Conservation (phyloP, 2,797 vertebrate species). For the Gallinago nigripennis region DNA sequence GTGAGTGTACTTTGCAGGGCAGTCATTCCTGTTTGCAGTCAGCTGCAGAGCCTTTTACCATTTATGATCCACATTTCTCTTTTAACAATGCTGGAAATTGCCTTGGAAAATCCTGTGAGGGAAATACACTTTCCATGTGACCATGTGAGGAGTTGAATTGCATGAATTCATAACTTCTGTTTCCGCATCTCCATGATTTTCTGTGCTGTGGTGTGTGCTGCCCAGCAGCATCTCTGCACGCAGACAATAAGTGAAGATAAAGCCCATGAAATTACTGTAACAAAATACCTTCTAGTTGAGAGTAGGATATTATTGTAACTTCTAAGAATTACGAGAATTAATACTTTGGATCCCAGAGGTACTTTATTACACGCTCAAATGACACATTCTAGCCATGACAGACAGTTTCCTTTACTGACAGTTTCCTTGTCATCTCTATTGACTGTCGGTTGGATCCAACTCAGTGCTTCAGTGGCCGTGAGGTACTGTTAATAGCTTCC, state of each 20-base stretch:
- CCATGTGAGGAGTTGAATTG: not conserved
- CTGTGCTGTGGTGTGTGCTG: not conserved
- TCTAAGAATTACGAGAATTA: not conserved
- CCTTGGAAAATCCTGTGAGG: not conserved
- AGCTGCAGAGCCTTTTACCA: accelerated
- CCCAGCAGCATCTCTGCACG: not conserved
- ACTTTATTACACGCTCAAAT: not conserved
- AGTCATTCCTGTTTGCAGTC: not conserved
- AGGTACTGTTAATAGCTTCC: not conserved
- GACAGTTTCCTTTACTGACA: not conserved
- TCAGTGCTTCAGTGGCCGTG: not conserved
- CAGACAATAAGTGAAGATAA: not conserved
- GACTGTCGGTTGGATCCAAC: not conserved
- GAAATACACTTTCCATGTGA: not conserved
- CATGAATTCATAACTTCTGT: not conserved
- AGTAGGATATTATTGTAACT: not conserved
- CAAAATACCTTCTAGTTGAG: not conserved
- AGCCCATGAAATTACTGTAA: not conserved
- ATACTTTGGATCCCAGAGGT: not conserved
- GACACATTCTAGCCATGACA: not conserved
- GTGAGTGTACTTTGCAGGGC: constrained; percentile 55
- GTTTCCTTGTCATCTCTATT: not conserved
- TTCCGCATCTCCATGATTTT: not conserved
- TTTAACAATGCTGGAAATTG: not conserved
- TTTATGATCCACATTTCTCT: not conserved